Conservation (phyloP, 1,140 invertebrate genomes). For the Stenopsyche tienmushanensis region DNA sequence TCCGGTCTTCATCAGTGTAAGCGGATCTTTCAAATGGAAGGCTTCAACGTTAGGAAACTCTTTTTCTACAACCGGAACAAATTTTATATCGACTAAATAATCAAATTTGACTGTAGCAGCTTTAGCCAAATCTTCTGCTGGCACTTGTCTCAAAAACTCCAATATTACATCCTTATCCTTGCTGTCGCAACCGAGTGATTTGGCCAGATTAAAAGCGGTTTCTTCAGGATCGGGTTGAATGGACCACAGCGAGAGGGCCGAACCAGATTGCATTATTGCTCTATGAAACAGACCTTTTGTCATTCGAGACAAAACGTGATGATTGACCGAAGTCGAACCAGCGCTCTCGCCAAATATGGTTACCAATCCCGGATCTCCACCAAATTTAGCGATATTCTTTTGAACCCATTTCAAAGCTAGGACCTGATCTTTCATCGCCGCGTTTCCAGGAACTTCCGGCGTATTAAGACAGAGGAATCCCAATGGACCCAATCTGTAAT, state of each 20-base stretch:
- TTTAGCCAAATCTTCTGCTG: slow-evolving; percentile 45
- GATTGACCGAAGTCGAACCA: slow-evolving; percentile 59
- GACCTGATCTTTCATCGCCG: slow-evolving; percentile 58
- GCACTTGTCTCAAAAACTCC: slow-evolving; percentile 45
- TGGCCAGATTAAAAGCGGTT: slow-evolving; percentile 47
- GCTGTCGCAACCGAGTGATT: slow-evolving; percentile 1
- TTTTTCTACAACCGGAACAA: slow-evolving; percentile 49
- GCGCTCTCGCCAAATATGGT: slow-evolving; percentile 61
- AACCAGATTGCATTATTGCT: slow-evolving; percentile 61
- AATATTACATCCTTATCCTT: slow-evolving; percentile 44
- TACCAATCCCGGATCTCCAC: slow-evolving; percentile 60
- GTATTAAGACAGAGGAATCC: slow-evolving; percentile 56
- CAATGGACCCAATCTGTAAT: slow-evolving; percentile 44
- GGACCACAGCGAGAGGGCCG: slow-evolving; percentile 60
- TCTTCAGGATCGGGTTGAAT: slow-evolving; percentile 56
- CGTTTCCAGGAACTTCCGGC: slow-evolving; percentile 56
- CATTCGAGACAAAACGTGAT: slow-evolving; percentile 54
- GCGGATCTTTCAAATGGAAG: slow-evolving; percentile 43
- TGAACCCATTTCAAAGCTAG: slow-evolving; percentile 60
- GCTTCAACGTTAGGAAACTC: slow-evolving; percentile 47
- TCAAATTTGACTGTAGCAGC: slow-evolving; percentile 41
- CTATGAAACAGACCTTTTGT: slow-evolving; percentile 60
- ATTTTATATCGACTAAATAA: slow-evolving; percentile 46
- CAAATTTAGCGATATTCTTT: slow-evolving; percentile 60
- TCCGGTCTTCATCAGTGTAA: slow-evolving; percentile 31